Conservation (phyloP, 2,888 invertebrate species). For the Malachius bipustulatus region DNA sequence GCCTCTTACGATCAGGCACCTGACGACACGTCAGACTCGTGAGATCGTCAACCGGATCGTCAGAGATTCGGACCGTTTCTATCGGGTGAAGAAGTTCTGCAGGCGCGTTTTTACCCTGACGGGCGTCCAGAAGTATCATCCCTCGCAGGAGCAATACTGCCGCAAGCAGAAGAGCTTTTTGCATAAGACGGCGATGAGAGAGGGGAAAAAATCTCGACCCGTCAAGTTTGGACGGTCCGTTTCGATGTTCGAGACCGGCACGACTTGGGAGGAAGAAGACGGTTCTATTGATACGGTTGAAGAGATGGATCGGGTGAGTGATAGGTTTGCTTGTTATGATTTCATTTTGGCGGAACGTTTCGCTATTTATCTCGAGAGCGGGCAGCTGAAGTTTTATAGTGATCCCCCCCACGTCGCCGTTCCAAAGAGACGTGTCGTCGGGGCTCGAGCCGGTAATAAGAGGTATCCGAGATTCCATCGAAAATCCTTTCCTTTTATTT, state of each 20-base stretch:
- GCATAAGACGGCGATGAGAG: slow-evolving; percentile 16
- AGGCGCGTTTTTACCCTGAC: slow-evolving; percentile 32
- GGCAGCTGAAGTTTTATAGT: too few species aligned
- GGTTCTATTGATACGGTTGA: not conserved
- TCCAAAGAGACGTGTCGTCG: too few species aligned
- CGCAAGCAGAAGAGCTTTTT: slow-evolving; percentile 24
- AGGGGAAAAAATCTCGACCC: slow-evolving; percentile 5
- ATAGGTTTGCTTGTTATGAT: slow-evolving; percentile 23
- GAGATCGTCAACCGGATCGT: slow-evolving; percentile 34
- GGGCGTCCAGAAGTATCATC: slow-evolving; percentile 34
- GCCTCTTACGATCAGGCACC: slow-evolving; percentile 20
- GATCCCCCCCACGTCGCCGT: not conserved
- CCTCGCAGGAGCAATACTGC: slow-evolving; percentile 17
- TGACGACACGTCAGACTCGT: slow-evolving; percentile 18
- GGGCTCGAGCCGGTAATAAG: slow-evolving; percentile 11
- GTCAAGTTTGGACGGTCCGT: slow-evolving; percentile 13
- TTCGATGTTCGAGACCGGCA: slow-evolving; percentile 7
- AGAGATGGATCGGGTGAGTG: slow-evolving; percentile 10
- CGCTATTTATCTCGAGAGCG: slow-evolving; percentile 20
- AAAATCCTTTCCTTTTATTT: slow-evolving; percentile 23
- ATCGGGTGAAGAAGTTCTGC: slow-evolving; percentile 31
- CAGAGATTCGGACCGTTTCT: slow-evolving; percentile 34
- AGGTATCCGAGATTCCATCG: slow-evolving; percentile 18
- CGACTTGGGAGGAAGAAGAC: too few species aligned
- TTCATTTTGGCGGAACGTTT: slow-evolving; percentile 28